Conservation (phyloP, 1,140 invertebrate genomes). For the Aphis craccivora region DNA sequence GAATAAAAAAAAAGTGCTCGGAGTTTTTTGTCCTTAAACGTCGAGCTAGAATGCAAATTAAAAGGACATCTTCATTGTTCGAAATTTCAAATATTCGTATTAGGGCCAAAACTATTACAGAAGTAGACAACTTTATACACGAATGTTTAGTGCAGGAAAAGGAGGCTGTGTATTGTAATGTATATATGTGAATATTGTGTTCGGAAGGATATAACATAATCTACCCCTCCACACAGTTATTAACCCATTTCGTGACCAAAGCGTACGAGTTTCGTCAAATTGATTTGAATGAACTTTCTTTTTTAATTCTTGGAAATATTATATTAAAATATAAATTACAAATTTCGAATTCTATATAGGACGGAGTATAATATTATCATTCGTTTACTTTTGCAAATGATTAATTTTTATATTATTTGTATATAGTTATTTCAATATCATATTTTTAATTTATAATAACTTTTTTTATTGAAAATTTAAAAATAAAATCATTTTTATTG, state of each 20-base stretch:
- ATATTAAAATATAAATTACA: neutral
- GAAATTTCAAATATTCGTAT: constrained; percentile 41
- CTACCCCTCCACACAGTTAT: neutral
- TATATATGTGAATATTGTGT: neutral
- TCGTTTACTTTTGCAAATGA: neutral
- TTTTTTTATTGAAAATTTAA: neutral
- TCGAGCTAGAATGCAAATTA: neutral
- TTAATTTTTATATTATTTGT: neutral
- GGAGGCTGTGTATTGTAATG: neutral
- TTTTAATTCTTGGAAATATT: neutral
- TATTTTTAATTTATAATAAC: neutral
- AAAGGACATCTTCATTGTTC: neutral
- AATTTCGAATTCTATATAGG: neutral
- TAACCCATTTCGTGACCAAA: neutral
- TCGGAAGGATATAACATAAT: neutral
- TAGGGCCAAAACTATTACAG: neutral
- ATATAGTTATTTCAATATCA: neutral
- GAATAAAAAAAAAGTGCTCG: neutral
- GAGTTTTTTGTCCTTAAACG: neutral
- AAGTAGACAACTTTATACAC: constrained; percentile 8
- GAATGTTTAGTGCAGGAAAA: neutral
- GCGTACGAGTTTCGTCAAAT: neutral
- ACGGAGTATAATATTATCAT: neutral
- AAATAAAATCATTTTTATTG: neutral
- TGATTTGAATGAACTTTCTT: neutral